Base-by-base conservation (phyloP, 2,113 vertebrate genomes). In the Empidonax traillii region DNA sequence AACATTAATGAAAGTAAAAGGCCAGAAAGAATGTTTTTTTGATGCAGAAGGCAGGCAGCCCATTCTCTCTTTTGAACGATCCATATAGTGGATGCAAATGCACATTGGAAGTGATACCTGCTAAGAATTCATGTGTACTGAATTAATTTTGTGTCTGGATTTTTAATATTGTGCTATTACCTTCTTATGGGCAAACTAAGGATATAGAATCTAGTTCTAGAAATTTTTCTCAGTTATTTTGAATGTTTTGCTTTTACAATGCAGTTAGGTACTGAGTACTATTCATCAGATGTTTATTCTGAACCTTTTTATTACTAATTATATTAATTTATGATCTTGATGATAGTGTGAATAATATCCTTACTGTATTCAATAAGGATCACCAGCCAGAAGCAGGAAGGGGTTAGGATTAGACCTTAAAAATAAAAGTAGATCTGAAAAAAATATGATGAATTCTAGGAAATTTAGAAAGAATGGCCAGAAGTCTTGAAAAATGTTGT, bases 41-140 rank as follows among this genome's bases (percentile, higher is more conserved):
- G 13, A 18, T 56, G 49, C 23, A 68, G 77, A 59, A 69, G 52
- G 33, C 25, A 51, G 31, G 33, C 43, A 63, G 39, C 12, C 6
- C 2, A 0, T 76, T 90, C 25, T 33, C 2, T 78, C 27, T 19
- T 81, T 25, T 8, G 59, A 52, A 94, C 41, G 41, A 33, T 80
- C 24, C 20, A 7, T 33, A 30, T 16, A 66, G 17, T 10, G 59
- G 9, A 16, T 68, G 35, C 24, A 65, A 72, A 89, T 25, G 21
- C 10, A 41, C 30, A 9, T 35, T 59, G 46, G 44, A 35, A 76
- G 21, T 47, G 14, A 19, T 17, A 30, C 9, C 59, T 56, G 27
- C 0, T 10, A 43, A 8, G 9, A 61, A 41, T 2, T 24, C 7
- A 1, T 2, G 4, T 43, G n/a, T 66, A 15, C 46, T 28, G 44